Evolutionary conservation across 2,888 invertebrate species (phyloP), one percentile per base, ranked within the genome.

Genomic region (Plagiodera versicolora): DNA sequence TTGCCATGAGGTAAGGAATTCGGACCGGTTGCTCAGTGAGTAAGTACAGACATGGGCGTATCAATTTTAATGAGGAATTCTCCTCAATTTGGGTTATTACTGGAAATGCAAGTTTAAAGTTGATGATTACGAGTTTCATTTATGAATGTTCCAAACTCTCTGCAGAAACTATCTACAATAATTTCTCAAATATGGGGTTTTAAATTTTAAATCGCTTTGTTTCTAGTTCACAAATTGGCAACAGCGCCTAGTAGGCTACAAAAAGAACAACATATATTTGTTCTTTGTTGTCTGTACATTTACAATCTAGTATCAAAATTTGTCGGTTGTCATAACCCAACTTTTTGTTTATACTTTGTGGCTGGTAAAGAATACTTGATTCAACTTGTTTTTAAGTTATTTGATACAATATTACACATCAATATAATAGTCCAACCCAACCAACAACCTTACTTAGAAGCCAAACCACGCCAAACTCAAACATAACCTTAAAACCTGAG

Each of bases 201-300:
- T 24, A 24, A 24, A 24, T 19, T 47, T 47, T 19, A 47, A 47
- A 18, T 10, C 16, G 46, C 47, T 47, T 47, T 47, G 47, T 47
- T 47, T 47, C 20, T 47, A 47, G 47, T 47, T 47, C 19, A 47
- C 47, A 47, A 19, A 47, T 47, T 47, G 47, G 47, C 47, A 47
- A 47, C 47, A 47, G 9, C 16, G 24, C 19, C 19, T 47, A 20
- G 47, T 47, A 47, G 18, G 1, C 47, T 47, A 47, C 17, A 47
- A 4, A 16, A 47, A 47, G 11, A 47, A 18, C 18, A 19, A 47
- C 20, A 14, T 16, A 17, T 16, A 20, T 47, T 47, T n/a, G n/a
- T n/a, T n/a, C n/a, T n/a, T n/a, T n/a, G n/a, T n/a, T n/a, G n/a
- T n/a, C n/a, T n/a, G n/a, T n/a, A n/a, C n/a, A n/a, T n/a, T n/a